Conservation (phyloP, 1,140 invertebrate genomes). For the Scaptomyza pallida region DNA sequence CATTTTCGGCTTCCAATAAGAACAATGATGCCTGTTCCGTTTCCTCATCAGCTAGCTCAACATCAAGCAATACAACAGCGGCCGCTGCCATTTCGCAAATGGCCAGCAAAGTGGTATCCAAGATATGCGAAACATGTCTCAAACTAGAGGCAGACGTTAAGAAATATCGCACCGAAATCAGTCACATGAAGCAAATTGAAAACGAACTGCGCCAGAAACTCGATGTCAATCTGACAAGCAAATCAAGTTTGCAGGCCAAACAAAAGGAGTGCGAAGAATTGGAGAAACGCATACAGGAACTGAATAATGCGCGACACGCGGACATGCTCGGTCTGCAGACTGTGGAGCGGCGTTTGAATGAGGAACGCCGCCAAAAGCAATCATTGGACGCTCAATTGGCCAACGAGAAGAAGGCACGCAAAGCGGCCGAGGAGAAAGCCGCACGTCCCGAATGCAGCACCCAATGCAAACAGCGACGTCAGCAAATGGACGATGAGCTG, state of each 20-base stretch:
- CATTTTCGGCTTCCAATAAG: slow-evolving; percentile 23
- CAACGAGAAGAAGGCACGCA: slow-evolving; percentile 90
- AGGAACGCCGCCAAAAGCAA: slow-evolving; percentile 91
- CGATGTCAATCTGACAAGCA: slow-evolving; percentile 79
- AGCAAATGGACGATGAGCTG: slow-evolving; percentile 91
- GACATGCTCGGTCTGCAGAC: slow-evolving; percentile 91
- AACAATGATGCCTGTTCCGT: slow-evolving; percentile 72
- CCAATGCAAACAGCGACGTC: slow-evolving; percentile 89
- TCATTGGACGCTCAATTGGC: slow-evolving; percentile 91
- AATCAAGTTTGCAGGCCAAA: slow-evolving; percentile 83
- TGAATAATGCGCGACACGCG: slow-evolving; percentile 89
- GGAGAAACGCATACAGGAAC: slow-evolving; percentile 87
- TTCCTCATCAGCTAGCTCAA: slow-evolving; percentile 70
- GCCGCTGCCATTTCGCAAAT: slow-evolving; percentile 70
- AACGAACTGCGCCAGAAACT: slow-evolving; percentile 93
- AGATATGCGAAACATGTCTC: slow-evolving; percentile 81
- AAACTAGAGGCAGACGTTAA: slow-evolving; percentile 90
- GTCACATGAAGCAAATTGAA: slow-evolving; percentile 90
- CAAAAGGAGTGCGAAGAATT: slow-evolving; percentile 83
- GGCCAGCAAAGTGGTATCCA: slow-evolving; percentile 80
- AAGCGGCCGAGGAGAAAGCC: slow-evolving; percentile 88
- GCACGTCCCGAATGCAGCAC: slow-evolving; percentile 88
- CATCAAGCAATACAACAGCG: slow-evolving; percentile 59
- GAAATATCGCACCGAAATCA: slow-evolving; percentile 91
- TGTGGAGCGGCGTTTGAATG: slow-evolving; percentile 92